Evolutionary conservation across 2,888 invertebrate genomes (phyloP), one percentile per base, ranked within the genome.

Genomic region (Clepsis dumicolana): DNA sequence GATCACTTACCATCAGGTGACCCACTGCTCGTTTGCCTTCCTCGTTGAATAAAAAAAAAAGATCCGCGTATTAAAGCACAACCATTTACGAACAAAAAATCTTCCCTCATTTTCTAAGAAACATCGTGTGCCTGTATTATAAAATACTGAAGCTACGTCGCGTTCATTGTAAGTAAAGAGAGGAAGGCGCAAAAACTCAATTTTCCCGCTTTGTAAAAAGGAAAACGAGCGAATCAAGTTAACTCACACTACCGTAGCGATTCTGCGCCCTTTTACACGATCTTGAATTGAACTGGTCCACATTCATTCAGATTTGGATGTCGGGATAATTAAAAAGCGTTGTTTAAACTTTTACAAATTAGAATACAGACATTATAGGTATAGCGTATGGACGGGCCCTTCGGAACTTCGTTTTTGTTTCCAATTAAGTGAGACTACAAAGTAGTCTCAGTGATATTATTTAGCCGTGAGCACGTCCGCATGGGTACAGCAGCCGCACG

Each of bases 191-290:
- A 68, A 70, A 64, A 71, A 72, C 70, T 71, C 71, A 70, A 71
- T 73, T 73, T 72, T 64, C 67, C 56, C 65, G 54, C 63, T 68
- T 61, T 65, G 64, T 54, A 65, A 72, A 52, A 59, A 70, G 72
- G 65, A 70, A 70, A 70, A 65, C 54, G 65, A 29, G 63, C 8
- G 65, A 73, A 75, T 72, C 41, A 72, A 59, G 70, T 75, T 73
- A 72, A 70, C 70, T 68, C 66, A 59, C 67, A 65, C 72, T 70
- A 71, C 53, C 64, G 44, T 4, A n/a, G 32, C 27, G 32, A 59
- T 62, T 32, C 50, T 32, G 21, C 18, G 16, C 50, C n/a, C 18
- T 62, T 24, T 32, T 32, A 24, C 24, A 24, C 2, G 21, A 29
- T 60, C 41, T 52, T 44, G n/a, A 60, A 65, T 52, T 44, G n/a